Evolutionary conservation across 2,113 vertebrate genomes (phyloP).

Genomic region (Hylia prasina): DNA sequence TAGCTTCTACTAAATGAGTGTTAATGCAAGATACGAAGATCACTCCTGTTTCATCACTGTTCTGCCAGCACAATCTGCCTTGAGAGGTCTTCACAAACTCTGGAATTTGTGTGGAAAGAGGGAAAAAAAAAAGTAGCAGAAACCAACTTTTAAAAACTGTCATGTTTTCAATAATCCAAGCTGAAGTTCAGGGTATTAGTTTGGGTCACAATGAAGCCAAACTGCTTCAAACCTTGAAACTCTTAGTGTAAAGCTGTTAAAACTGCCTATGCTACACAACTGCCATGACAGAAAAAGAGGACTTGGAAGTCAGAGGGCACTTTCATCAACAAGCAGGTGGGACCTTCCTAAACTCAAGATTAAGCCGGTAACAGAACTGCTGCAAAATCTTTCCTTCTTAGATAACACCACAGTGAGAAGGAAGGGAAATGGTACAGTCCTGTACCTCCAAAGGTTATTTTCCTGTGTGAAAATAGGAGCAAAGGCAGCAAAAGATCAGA

Average conservation of each 20-base stretch:
- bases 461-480: neutral
- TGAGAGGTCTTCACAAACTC: neutral
- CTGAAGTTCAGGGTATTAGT: neutral
- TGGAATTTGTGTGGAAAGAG: neutral
- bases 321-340: neutral
- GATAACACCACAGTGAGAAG: neutral
- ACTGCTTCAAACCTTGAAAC: neutral
- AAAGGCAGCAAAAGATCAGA: neutral
- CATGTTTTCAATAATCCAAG: neutral
- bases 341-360: neutral
- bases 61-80: neutral
- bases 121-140: neutral
- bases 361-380: neutral
- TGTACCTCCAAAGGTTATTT: neutral
- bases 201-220: neutral
- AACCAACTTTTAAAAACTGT: neutral
- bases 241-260: neutral
- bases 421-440: neutral
- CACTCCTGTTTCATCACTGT: neutral
- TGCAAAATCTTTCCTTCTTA: neutral
- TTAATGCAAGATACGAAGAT: neutral
- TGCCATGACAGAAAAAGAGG: neutral
- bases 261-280: neutral
- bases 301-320: neutral
- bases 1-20: neutral